Evolutionary conservation across 2,797 vertebrate genomes (phyloP).

Genomic region (Sebastes nivosus): DNA sequence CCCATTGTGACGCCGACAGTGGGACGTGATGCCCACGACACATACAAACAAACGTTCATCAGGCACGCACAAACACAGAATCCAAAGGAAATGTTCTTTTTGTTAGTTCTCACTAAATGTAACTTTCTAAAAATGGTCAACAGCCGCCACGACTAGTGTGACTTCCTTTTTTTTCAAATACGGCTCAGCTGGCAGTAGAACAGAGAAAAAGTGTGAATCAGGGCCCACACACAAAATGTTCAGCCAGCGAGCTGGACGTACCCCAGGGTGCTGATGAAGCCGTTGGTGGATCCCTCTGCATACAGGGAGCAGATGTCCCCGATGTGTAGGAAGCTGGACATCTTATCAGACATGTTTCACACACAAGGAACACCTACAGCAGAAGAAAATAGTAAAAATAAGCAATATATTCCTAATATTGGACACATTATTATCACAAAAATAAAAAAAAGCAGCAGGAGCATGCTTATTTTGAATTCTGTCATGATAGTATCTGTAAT

Average conservation of each 20-base stretch:
- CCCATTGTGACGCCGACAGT: background rate
- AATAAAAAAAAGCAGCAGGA: background rate
- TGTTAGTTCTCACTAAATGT: background rate
- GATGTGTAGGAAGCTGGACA: constrained; percentile 99
- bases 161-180: background rate
- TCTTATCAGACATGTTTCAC: constrained; percentile 95
- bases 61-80: background rate
- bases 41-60: background rate
- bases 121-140: background rate
- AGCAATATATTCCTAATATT: background rate
- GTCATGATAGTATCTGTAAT: background rate
- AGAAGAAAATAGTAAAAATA: background rate
- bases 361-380: constrained; percentile 46
- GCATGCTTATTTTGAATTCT: background rate
- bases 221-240: constrained; percentile 1
- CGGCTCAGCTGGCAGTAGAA: background rate
- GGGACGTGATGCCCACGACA: background rate
- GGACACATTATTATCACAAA: background rate
- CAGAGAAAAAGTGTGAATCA: constrained; percentile 13
- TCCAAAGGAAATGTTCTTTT: background rate
- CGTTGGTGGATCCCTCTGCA: constrained; percentile 96
- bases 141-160: background rate
- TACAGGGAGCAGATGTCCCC: constrained; percentile 99
- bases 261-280: constrained; percentile 94
- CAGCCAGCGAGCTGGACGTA: constrained; percentile 53